phyloP scores from a whole-genome alignment of 2,113 vertebrate species.

The Salminus brasiliensis region DNA sequence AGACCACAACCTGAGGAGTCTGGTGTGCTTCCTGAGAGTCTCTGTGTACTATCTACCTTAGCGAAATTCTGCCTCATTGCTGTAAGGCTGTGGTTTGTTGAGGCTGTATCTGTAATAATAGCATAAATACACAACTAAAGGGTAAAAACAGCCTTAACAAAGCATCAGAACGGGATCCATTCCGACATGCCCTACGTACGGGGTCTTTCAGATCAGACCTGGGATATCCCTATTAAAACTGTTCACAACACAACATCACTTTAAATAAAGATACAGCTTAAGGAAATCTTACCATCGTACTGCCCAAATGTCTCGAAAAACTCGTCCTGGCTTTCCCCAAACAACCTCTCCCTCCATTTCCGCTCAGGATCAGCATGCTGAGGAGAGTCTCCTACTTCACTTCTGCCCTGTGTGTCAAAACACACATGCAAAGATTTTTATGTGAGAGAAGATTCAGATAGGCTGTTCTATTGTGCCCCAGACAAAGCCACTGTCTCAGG shows the following conservation, averaged over 20 bases:
- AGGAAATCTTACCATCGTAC: slow-evolving; percentile 77
- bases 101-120: too few species aligned
- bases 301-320: slow-evolving; percentile 79
- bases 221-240: too few species aligned
- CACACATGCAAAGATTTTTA: neutral
- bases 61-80: too few species aligned
- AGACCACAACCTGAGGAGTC: too few species aligned
- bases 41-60: too few species aligned
- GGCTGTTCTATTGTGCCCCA: neutral
- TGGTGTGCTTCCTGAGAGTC: too few species aligned
- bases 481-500: neutral
- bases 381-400: neutral
- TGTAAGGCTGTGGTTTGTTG: too few species aligned
- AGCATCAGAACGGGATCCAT: too few species aligned
- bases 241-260: neutral
- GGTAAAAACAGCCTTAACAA: too few species aligned
- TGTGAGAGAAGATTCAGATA: neutral
- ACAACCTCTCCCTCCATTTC: slow-evolving; percentile 81
- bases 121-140: too few species aligned
- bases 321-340: slow-evolving; percentile 84
- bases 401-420: neutral
- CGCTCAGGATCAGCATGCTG: slow-evolving; percentile 60
- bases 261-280: neutral
- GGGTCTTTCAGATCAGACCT: too few species aligned
- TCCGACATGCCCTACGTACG: too few species aligned